These are phyloP conservation scores for Monodelphis domestica DNA, from an alignment of 2,797 vertebrate genomes.

Conservation along the genomic window DNA sequence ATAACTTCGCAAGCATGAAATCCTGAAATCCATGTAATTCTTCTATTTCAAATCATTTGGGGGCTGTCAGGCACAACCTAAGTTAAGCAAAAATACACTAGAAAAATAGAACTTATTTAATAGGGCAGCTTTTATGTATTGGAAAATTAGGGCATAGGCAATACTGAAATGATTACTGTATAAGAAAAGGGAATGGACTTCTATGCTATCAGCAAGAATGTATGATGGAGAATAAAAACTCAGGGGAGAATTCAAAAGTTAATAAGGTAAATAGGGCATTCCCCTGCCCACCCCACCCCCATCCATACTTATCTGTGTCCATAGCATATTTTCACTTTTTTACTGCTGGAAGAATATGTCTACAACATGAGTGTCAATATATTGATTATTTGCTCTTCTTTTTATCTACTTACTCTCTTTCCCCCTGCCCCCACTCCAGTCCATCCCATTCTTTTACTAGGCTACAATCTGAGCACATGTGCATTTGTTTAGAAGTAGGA, in stretches of 20 bases:
- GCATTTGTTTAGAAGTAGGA: not conserved
- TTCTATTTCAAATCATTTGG: not conserved
- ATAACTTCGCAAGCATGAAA: not conserved
- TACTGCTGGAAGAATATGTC: not conserved
- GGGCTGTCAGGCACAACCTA: not conserved
- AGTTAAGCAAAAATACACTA: not conserved
- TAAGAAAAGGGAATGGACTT: not conserved
- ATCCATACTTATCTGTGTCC: not conserved
- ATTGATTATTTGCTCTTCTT: not conserved
- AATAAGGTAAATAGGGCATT: not conserved
- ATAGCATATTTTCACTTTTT: not conserved
- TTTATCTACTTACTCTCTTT: not conserved
- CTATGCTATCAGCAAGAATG: not conserved
- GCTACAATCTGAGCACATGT: not conserved
- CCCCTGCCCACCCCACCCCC: too few relatives aligned
- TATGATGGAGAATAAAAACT: not conserved
- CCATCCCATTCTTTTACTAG: not conserved
- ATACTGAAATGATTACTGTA: not conserved
- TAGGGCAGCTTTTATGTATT: not conserved
- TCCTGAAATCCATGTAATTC: not conserved
- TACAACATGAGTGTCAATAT: not conserved
- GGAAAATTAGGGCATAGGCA: not conserved
- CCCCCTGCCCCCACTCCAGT: not conserved
- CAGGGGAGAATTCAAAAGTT: not conserved
- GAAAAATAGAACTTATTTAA: not conserved